These are phyloP conservation scores for Xerus rutilus DNA, from an alignment of 2,797 vertebrate species.

Conservation along the genomic window DNA sequence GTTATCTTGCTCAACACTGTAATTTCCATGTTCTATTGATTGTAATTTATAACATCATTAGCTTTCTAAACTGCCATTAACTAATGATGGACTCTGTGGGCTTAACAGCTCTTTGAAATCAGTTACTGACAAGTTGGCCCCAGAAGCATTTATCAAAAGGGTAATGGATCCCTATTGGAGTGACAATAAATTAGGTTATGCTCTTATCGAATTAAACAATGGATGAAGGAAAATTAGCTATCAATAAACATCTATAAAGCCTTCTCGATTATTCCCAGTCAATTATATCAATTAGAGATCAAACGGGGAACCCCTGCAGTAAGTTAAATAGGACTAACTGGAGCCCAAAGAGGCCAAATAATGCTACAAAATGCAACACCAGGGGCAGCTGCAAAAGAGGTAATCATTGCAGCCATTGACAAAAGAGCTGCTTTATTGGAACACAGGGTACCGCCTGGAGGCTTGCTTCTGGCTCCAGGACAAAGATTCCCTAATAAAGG, in stretches of 20 bases:
- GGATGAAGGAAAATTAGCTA: slow-evolving; percentile 91
- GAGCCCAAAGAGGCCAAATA: slow-evolving; percentile 91
- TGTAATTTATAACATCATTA: slow-evolving; percentile 92
- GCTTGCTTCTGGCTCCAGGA: slow-evolving; percentile 88
- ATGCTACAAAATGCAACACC: slow-evolving; percentile 91
- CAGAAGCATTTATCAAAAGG: slow-evolving; percentile 91
- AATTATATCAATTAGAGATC: slow-evolving; percentile 94
- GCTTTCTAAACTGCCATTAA: slow-evolving; percentile 91
- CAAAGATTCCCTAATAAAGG: slow-evolving; percentile 85
- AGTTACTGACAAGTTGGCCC: slow-evolving; percentile 90
- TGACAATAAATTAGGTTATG: slow-evolving; percentile 92
- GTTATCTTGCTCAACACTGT: slow-evolving; percentile 89
- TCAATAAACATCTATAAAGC: slow-evolving; percentile 92
- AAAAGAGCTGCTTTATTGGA: slow-evolving; percentile 92
- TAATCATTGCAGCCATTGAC: slow-evolving; percentile 90
- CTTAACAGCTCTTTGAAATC: slow-evolving; percentile 91
- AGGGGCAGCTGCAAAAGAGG: slow-evolving; percentile 90
- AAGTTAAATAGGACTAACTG: slow-evolving; percentile 90
- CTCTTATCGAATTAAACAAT: slow-evolving; percentile 91
- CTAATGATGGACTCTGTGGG: slow-evolving; percentile 90
- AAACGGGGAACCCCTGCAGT: slow-evolving; percentile 91
- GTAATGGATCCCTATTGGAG: slow-evolving; percentile 91
- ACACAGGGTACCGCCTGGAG: slow-evolving; percentile 88
- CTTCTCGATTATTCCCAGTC: slow-evolving; percentile 91
- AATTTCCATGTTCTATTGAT: slow-evolving; percentile 91